Base-by-base conservation (phyloP, 2,797 vertebrate species). In the Eulemur albifrons region DNA sequence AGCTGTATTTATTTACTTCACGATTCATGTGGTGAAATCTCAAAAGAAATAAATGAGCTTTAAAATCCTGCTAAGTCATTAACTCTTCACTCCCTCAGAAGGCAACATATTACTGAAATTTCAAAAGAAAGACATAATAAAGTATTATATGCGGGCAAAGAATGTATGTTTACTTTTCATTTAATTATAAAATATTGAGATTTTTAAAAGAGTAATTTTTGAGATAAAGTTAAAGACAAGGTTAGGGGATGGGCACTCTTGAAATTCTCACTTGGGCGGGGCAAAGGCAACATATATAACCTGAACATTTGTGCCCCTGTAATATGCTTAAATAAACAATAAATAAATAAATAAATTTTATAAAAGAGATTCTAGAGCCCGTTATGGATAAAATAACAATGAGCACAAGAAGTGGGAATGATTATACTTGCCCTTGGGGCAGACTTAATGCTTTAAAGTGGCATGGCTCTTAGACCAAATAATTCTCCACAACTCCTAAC, bases 191-290 rank as follows among this genome's bases (percentile, higher is more conserved):
- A 73, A 54, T 32, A 91, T 27, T 76, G 69, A 73, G 25, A 45
- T 52, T 57, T 90, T 90, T 83, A 27, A 93, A 90, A 90, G 76
- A 82, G 25, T 5, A 30, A 25, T 75, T 83, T 88, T 95, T 72
- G 40, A 48, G 14, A 23, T 86, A 65, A 95, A 52, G 50, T 52
- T 52, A 20, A 57, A 96, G 30, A 81, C 5, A 79, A 93, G 15
- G n/a, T 54, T 65, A 79, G 54, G 21, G 9, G 21, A 57, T 57
- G 54, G 54, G 10, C 21, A 57, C 8, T 3, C 21, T 57, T 57
- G 23, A 57, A 57, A 21, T 8, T 57, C 54, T 57, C 21, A 57
- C 21, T 57, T 10, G 9, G 21, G 23, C 3, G 21, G 23, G 54
- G 54, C 54, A 23, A 57, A 23, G 54, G 23, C 54, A 57, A 57